Evolutionary conservation across 2,113 vertebrate genomes (phyloP), one percentile per base, ranked within the genome.

Genomic region (Tragelaphus scriptus): DNA sequence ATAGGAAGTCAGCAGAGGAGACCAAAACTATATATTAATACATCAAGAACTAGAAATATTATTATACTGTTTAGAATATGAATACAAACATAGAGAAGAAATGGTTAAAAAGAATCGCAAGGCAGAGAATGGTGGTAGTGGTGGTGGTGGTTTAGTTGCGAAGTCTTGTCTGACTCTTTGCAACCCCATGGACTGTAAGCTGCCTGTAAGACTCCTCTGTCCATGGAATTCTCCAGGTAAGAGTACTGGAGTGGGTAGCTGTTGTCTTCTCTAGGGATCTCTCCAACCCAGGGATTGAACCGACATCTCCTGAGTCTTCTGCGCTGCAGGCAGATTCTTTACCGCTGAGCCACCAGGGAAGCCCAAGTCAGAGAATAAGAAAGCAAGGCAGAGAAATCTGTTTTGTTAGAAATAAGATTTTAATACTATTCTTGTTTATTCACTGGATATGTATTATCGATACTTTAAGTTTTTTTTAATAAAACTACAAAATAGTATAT

Each of bases 261-360:
- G 15, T 77, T 15, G 23, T 23, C 71, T 77, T 77, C 40, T 77
- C 3, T 44, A 77, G 71, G 36, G 40, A 77, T 44, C 40, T 77
- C 25, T 26, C 40, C 23, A 7, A 26, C 23, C 23, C 40, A 77
- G 71, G 40, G 71, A 44, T 1, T 77, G 23, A 26, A 77, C 40
- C 0, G 0, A 13, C 5, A 0, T 71, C 19, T 71, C n/a, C 71
- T 26, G 23, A 77, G 71, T 44, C 71, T 44, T 44, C 71, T 44
- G 40, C 71, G 7, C 15, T 77, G 23, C 71, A 77, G 71, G 23
- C 40, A 77, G 71, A 44, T 77, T 26, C 40, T 77, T 77, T 44
- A 44, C 36, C 6, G 3, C 40, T 77, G 71, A 77, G 23, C 23
- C 12, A 44, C 71, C 12, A 0, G 6, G 71, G 71, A 77, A 77